Base-by-base conservation (phyloP, 2,797 vertebrate species). In the Allobates femoralis region DNA sequence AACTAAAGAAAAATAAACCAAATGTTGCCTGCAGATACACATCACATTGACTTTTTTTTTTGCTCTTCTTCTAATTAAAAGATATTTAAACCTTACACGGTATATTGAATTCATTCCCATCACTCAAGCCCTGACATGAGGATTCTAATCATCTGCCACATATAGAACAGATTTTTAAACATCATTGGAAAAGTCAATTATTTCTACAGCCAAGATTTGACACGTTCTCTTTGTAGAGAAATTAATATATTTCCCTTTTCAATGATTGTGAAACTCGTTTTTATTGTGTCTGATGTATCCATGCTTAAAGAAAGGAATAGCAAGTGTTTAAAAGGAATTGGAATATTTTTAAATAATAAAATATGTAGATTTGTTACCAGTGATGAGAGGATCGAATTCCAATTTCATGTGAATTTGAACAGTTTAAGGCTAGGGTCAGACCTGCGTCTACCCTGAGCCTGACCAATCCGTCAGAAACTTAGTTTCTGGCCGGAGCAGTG, bases 131-230 rank as follows among this genome's bases (percentile, higher is more conserved):
- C 62, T 16, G 67, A 58, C 75, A 37, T 64, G 73, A 28, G 46
- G 41, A 69, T 69, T 34, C 62, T 79, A 85, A 85, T 85, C 46
- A 85, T 41, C 78, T 71, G 83, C 78, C 75, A 69, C 75, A 41
- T 69, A 66, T 51, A 79, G 75, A 66, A 30, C 26, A 53, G 75
- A 77, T 23, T 85, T 85, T 69, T 58, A 75, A 55, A 77, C 71
- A 58, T 55, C 46, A 78, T 46, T 85, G 60, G 46, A 55, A 73
- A 83, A 74, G 74, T 41, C 10, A 73, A 58, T 74, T 83, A 73
- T 83, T 34, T 58, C 21, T 55, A 83, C 56, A 80, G 37, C 79
- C 50, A 81, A 69, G 79, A 71, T 69, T 34, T 53, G 50, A 67
- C 46, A 66, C 67, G 41, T 51, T 69, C 62, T 56, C 19, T 50